phyloP scores from a whole-genome alignment of 2,113 vertebrate genomes.

The Cinclus cinclus region DNA sequence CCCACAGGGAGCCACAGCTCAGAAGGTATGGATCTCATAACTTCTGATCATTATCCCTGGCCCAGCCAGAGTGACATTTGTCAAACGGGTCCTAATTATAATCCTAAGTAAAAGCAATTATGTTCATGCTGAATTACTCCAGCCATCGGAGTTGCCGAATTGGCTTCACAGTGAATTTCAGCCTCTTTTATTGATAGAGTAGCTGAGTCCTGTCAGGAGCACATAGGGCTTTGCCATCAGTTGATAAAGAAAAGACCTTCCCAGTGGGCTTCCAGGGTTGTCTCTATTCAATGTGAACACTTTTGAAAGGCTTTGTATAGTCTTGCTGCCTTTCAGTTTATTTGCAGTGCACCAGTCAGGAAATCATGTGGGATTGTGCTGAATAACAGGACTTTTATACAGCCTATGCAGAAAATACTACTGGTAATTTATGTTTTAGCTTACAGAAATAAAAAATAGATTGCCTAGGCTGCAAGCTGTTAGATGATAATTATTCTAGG shows the following conservation, averaged over 20 bases:
- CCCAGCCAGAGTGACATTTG: not conserved
- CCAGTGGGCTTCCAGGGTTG: not conserved
- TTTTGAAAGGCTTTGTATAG: not conserved
- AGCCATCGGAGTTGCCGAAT: fast-evolving
- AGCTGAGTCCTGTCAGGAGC: slow-evolving; percentile 11
- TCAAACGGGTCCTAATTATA: slow-evolving; percentile 21
- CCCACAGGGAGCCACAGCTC: slow-evolving; percentile 12
- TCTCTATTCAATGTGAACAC: not conserved
- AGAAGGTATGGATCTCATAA: slow-evolving; percentile 51
- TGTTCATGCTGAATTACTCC: not conserved
- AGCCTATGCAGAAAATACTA: not conserved
- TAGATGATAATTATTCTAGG: not conserved
- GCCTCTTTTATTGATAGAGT: slow-evolving; percentile 8
- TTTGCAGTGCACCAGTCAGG: not conserved
- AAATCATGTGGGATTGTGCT: not conserved
- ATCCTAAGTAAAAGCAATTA: slow-evolving; percentile 21
- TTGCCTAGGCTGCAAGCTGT: not conserved
- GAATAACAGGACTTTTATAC: not conserved
- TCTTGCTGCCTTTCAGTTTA: not conserved
- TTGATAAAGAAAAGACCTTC: not conserved
- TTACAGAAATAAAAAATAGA: slow-evolving; percentile 6
- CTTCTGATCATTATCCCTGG: not conserved
- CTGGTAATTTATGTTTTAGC: slow-evolving; percentile 9
- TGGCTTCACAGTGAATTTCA: not conserved
- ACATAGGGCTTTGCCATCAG: not conserved